These are phyloP conservation scores for Oscheius sp. DNA, from an alignment of 2,888 invertebrate species.

Conservation along the genomic window DNA sequence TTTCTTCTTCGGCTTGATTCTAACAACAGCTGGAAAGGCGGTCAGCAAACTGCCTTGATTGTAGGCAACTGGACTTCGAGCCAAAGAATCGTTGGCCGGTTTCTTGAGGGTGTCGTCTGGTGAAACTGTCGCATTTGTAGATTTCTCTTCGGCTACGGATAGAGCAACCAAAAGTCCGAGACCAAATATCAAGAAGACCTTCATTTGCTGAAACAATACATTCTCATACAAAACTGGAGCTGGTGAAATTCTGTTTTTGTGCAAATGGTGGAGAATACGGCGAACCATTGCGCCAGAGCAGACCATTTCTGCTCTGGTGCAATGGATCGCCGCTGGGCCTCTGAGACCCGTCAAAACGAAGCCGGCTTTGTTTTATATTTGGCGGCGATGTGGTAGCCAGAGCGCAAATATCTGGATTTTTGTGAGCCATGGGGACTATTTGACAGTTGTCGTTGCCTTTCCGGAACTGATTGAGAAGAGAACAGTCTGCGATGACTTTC, in stretches of 20 bases:
- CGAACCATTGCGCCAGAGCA: too few relatives aligned
- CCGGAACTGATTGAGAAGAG: too few relatives aligned
- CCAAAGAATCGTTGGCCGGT: slow-evolving; percentile 4
- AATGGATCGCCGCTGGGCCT: background rate
- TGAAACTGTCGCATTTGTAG: background rate
- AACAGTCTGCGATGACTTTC: too few relatives aligned
- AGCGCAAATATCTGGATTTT: slow-evolving; percentile 21
- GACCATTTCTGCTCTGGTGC: background rate
- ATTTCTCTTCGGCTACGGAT: too few relatives aligned
- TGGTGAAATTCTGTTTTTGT: too few relatives aligned
- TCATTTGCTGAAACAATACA: too few relatives aligned
- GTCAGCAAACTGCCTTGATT: slow-evolving; percentile 37
- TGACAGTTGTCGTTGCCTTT: slow-evolving; percentile 9
- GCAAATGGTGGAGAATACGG: too few relatives aligned
- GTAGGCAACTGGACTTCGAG: slow-evolving; percentile 38
- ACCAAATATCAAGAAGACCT: too few relatives aligned
- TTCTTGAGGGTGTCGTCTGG: slow-evolving; percentile 8
- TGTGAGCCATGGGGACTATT: slow-evolving; percentile 9
- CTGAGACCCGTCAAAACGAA: background rate
- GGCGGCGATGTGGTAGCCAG: slow-evolving; percentile 16
- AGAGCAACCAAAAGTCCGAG: too few relatives aligned
- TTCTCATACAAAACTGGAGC: too few relatives aligned
- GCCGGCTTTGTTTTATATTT: slow-evolving; percentile 36
- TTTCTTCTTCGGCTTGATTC: slow-evolving; percentile 33
- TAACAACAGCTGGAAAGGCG: slow-evolving; percentile 38